phyloP scores from a whole-genome alignment of 2,113 vertebrate genomes.

The Alexandromys fortis region DNA sequence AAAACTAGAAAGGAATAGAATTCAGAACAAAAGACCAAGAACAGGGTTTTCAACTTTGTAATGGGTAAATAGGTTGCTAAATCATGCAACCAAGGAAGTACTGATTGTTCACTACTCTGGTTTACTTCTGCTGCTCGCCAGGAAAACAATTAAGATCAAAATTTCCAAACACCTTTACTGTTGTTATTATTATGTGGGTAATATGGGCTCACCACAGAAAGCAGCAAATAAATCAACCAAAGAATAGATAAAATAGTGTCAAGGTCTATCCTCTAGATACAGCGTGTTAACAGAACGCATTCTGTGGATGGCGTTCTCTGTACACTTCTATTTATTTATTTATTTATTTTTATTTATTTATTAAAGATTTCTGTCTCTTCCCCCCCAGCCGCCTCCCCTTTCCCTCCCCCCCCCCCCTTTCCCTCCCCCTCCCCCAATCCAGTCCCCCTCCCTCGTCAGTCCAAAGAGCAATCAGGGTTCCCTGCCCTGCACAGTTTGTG shows the following conservation, averaged over 20 bases:
- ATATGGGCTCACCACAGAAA: background rate
- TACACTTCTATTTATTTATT: background rate
- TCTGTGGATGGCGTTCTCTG: background rate
- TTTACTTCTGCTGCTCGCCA: constrained; percentile 10
- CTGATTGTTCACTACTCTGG: constrained; percentile 6
- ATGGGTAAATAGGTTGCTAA: constrained; percentile 15
- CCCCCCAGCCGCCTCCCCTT: too few species aligned
- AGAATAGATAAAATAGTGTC: background rate
- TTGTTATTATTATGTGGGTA: background rate
- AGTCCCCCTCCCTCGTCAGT: too few species aligned
- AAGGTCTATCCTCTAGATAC: background rate
- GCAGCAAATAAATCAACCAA: background rate
- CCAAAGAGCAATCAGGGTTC: too few species aligned
- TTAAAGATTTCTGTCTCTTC: too few species aligned
- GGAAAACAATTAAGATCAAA: background rate
- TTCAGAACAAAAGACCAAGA: constrained; percentile 28
- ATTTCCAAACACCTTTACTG: background rate
- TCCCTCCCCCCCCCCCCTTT: too few species aligned
- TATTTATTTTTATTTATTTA: too few species aligned
- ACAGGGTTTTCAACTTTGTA: constrained; percentile 17
- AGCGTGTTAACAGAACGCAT: background rate
- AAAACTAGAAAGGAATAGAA: constrained; percentile 14
- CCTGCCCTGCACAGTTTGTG: background rate
- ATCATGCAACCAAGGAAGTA: background rate
- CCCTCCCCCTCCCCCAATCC: too few species aligned